A percentile compares a stretch with the other conserved stretches of the same genome.
Conservation (phyloP, 2,888 invertebrate genomes). For the Onchidella celtica region DNA sequence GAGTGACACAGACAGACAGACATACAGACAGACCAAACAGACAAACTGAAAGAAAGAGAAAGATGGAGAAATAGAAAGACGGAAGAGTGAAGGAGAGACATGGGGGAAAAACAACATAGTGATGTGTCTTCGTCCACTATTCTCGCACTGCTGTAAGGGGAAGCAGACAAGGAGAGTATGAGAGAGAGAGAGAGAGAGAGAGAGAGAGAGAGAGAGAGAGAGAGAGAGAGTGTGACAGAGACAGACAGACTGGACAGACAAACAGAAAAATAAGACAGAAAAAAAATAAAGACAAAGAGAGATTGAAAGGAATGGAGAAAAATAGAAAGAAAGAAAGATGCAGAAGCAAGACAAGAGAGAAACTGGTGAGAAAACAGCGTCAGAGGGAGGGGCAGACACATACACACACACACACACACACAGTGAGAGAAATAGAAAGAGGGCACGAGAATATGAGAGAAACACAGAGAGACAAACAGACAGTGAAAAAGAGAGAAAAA, state of each 20-base stretch:
- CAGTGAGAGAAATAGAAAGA: slow-evolving; percentile 30
- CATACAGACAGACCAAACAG: too few species aligned
- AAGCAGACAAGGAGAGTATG: background rate
- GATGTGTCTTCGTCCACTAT: too few species aligned
- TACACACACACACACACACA: background rate
- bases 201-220: background rate
- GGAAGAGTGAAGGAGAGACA: too few species aligned
- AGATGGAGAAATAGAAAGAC: too few species aligned
- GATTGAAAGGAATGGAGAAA: background rate
- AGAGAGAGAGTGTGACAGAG: slow-evolving; percentile 2
- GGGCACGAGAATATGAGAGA: slow-evolving; percentile 27
- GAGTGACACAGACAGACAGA: too few species aligned
- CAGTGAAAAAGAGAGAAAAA: background rate
- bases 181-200: background rate
- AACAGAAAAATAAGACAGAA: slow-evolving; percentile 5
- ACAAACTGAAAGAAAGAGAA: too few species aligned
- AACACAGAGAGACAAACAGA: too few species aligned
- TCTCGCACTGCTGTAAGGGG: too few species aligned
- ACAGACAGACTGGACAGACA: background rate
- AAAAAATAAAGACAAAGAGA: slow-evolving; percentile 28
- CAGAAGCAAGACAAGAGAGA: background rate
- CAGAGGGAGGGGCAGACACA: slow-evolving; percentile 1
- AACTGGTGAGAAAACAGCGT: background rate
- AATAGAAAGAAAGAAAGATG: background rate
- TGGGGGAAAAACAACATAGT: too few species aligned